These are phyloP conservation scores for Oopsacas minuta DNA, from an alignment of 37 sponge, comb jelly and placozoan species.

Conservation along the genomic window DNA sequence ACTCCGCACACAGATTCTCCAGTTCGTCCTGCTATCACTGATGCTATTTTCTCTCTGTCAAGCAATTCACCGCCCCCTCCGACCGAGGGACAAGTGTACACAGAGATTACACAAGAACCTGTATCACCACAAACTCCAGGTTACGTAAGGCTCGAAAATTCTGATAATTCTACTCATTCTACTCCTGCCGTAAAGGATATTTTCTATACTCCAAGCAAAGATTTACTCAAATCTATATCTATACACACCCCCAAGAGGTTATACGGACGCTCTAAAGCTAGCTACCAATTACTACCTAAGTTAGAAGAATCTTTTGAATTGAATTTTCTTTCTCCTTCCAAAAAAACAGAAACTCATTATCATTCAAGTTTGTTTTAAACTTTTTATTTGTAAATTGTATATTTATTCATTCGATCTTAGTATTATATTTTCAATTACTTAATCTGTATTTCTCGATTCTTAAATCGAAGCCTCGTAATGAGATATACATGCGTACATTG, in stretches of 20 bases:
- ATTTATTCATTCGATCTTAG: too few species aligned
- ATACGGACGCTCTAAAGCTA: neutral
- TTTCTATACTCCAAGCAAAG: neutral
- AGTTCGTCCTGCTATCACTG: neutral
- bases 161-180: neutral
- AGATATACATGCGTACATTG: too few species aligned
- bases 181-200: neutral
- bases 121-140: neutral
- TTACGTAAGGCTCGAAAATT: neutral
- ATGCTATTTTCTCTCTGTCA: conserved; percentile 4
- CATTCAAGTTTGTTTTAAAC: neutral
- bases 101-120: neutral
- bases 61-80: neutral
- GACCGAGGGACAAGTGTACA: neutral
- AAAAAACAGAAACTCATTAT: neutral
- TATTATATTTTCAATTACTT: too few species aligned
- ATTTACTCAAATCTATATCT: neutral
- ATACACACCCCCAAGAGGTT: neutral
- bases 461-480: too few species aligned
- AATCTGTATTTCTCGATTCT: too few species aligned
- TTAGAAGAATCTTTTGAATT: neutral
- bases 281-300: neutral
- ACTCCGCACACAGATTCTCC: neutral
- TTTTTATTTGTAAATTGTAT: too few species aligned
- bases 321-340: neutral